Evolutionary conservation across 2,888 invertebrate species (phyloP), one percentile per base, ranked within the genome.

Genomic region (Clostera curtula): DNA sequence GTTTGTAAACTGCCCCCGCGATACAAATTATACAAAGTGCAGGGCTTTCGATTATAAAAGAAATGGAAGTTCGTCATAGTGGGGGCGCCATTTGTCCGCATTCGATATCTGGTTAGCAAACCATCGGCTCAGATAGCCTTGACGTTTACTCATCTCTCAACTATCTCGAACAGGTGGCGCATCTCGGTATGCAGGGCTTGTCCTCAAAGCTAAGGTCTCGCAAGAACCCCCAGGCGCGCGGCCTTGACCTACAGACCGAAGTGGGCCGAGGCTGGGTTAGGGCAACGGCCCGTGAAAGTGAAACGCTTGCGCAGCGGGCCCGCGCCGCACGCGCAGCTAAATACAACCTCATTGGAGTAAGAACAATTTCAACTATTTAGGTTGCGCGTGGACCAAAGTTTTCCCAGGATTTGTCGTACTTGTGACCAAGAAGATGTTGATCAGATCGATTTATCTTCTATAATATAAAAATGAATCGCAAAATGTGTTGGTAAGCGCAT

Each of bases 271-370:
- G 65, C 49, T 56, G 56, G 29, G 40, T 42, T 50, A 42, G 54
- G 66, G 54, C 72, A 69, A 47, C 55, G 70, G 62, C 67, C 69
- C 57, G 56, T 52, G 69, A 72, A 70, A 72, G 72, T 70, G 72
- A 72, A 72, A 57, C 54, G 43, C 49, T 36, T 51, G 54, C 56
- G 52, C 55, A 55, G 32, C 40, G 42, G 50, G 49, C 44, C 54
- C 51, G 54, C 50, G 42, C 38, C 49, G 48, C 49, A 43, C 37
- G 45, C 40, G 37, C 41, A 29, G 31, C 14, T 45, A 54, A 54
- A 64, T 66, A 63, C 62, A 59, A 36, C 54, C 51, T 44, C 41
- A 40, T 35, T 37, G 30, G 31, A 26, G 38, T 24, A 25, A 33
- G 22, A 24, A 29, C 31, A 27, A 36, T 29, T 20, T 16, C 30